Evolutionary conservation across 2,888 invertebrate genomes (phyloP), one percentile per base, ranked within the genome.

Genomic region (Chalcis sispes): DNA sequence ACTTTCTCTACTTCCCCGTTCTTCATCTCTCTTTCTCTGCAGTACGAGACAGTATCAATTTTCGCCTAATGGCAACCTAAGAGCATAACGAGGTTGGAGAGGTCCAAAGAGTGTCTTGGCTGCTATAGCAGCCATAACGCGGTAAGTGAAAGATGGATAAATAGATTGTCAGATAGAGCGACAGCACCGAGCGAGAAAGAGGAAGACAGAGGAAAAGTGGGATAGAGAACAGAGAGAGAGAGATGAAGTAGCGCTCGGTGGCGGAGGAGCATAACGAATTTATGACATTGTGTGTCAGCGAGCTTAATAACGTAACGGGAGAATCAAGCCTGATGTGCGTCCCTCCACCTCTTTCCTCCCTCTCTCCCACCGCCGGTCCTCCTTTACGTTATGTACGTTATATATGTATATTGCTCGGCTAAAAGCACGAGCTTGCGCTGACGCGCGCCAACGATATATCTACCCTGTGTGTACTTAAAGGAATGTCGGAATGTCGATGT

Each of bases 1-100:
- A n/a, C 2, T 8, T 5, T 46, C 4, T 46, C n/a, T n/a, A n/a
- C n/a, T n/a, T n/a, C n/a, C n/a, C n/a, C n/a, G n/a, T n/a, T n/a
- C n/a, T n/a, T n/a, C n/a, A n/a, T n/a, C n/a, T n/a, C n/a, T n/a
- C n/a, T n/a, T n/a, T n/a, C n/a, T n/a, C n/a, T n/a, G n/a, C n/a
- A n/a, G n/a, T n/a, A n/a, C 80, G 79, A 83, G 84, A 83, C 83
- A 74, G 86, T 83, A 85, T 85, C 85, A 86, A 85, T 86, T 86
- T 85, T 84, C 83, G 81, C 82, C 83, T 85, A 86, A 85, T 84
- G 82, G 83, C 82, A 82, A 82, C 81, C 81, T 82, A 81, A 80
- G 82, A 79, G 79, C 80, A 81, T 85, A 85, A 85, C 85, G 83
- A 86, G 84, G 83, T 85, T 81, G 79, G 80, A 83, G 82, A 82